Base-by-base conservation (phyloP, 30 jellyfish, hydroid and myxozoan species). In the Cassiopea andromeda region DNA sequence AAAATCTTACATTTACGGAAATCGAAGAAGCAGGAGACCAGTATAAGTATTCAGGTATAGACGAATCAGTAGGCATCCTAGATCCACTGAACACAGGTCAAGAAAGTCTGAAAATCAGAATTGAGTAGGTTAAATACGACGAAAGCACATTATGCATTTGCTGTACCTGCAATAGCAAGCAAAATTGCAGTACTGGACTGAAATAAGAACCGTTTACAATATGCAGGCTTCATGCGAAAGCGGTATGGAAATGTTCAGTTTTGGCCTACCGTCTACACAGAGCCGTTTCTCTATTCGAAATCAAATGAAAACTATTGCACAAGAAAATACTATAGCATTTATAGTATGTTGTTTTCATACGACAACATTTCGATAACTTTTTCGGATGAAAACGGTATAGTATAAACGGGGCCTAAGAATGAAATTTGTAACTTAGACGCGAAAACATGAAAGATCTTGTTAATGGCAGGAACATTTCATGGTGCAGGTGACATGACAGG, bases 401-500 rank as follows among this genome's bases (percentile, higher is more conserved):
- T n/a, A n/a, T n/a, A n/a, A n/a, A n/a, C n/a, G n/a, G n/a, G n/a
- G n/a, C n/a, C n/a, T n/a, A 50, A 50, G 75, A 66, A 66, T 2
- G 45, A 66, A 66, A 66, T 66, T 14, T 3, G 75, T 2, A 19
- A 66, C 75, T 66, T 66, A 66, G 75, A 66, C 45, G 75, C 15
- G 45, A 66, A 2, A 14, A 66, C 75, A 13, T 3, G 75, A 14
- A 66, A 66, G 75, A 13, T 66, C 7, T 66, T 66, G 15, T 3
- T 19, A 66, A 66, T 66, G 75, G 75, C 15, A 66, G 75, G 75
- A 66, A 19, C 75, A 66, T 6, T 66, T 19, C 75, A 19, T 66
- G 75, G 4, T 66, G 75, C 75, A 66, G 15, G 75, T 66, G 75
- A 66, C 18, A 66, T 66, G 75, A 14, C 18, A 66, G 75, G 75